Base-by-base conservation (phyloP, 2,113 vertebrate genomes). In the Forbesichthys papilliferus region DNA sequence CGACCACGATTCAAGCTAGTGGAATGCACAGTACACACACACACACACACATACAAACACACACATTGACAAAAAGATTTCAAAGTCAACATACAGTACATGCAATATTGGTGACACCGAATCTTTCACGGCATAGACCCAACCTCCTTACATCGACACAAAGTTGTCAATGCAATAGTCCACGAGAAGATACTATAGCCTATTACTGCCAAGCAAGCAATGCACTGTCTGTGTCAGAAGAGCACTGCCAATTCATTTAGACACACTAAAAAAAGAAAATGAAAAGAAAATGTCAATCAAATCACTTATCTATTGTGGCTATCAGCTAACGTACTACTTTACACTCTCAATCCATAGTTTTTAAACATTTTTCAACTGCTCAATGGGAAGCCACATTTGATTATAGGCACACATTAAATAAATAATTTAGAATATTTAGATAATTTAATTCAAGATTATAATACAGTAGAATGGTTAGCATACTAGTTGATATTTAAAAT, bases 151-250 rank as follows among this genome's bases (percentile, higher is more conserved):
- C 27, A 72, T 62, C 51, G 54, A 81, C 70, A 81, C 56, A 64
- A 18, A 67, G 1, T 68, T 59, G 74, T 49, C 2, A 79, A 85
- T 84, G 84, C 76, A 84, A 84, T 78, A 86, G 61, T 77, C 75
- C 80, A 84, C 16, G 56, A 64, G 58, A 75, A 71, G 51, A 79
- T 60, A 79, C 68, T 79, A 61, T 83, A 87, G 86, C 88, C 84
- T 84, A 78, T 79, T 27, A 90, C 90, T 91, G 90, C 90, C 87
- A 86, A 88, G 80, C 79, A 85, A 74, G 84, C 67, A 52, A 84
- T 84, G 89, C 89, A 86, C 83, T 88, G 83, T 88, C 84, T 63
- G 70, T 81, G 66, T 74, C 65, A 79, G 78, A 77, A 73, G 68
- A 88, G 73, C 79, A 87, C 87, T 89, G 90, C 86, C 87, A 82